Percentiles rank a stretch among this genome's conserved stretches.
phyloP scores from a whole-genome alignment of 2,113 vertebrate species.

The Rhinolophus ferrumequinum region DNA sequence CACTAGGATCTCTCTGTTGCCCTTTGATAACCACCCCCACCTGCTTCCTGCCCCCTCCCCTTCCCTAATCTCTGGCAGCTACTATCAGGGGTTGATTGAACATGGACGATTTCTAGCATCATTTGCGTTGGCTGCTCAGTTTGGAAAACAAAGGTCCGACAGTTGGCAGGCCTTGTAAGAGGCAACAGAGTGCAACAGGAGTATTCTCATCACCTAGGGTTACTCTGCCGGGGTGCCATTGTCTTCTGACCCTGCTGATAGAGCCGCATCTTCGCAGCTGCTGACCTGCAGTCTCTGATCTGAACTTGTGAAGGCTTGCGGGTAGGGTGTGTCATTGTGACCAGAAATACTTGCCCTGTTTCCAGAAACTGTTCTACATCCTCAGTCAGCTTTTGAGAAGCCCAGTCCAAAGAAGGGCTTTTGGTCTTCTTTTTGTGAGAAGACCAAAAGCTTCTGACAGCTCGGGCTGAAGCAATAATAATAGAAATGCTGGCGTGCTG shows the following conservation, averaged over 20 bases:
- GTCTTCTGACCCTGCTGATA: constrained; percentile 34
- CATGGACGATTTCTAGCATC: constrained; percentile 46
- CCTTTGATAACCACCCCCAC: not conserved
- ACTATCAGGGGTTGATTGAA: constrained; percentile 45
- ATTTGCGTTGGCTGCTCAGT: constrained; percentile 81
- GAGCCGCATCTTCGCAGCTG: not conserved
- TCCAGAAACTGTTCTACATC: constrained; percentile 27
- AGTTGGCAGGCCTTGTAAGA: constrained; percentile 35
- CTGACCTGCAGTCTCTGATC: constrained; percentile 21
- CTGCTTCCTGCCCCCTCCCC: not conserved
- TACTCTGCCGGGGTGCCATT: not conserved
- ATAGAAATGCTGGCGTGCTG: not conserved
- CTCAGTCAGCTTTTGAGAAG: constrained; percentile 54
- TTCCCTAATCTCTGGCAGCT: constrained; percentile 22
- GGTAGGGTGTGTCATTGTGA: not conserved
- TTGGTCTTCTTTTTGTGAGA: no score
- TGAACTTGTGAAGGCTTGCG: not conserved
- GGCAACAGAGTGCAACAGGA: not conserved
- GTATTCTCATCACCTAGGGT: not conserved
- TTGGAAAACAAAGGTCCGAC: constrained; percentile 64
- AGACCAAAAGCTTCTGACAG: constrained; percentile 12
- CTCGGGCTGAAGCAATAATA: not conserved
- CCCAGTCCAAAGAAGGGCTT: no score
- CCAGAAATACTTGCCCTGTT: constrained; percentile 60
- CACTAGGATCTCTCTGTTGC: not conserved